A percentile compares a stretch with the other conserved stretches of the same genome.
These are phyloP conservation scores for Oreonectes daqikongensis DNA, from an alignment of 2,797 vertebrate species.

Conservation along the genomic window DNA sequence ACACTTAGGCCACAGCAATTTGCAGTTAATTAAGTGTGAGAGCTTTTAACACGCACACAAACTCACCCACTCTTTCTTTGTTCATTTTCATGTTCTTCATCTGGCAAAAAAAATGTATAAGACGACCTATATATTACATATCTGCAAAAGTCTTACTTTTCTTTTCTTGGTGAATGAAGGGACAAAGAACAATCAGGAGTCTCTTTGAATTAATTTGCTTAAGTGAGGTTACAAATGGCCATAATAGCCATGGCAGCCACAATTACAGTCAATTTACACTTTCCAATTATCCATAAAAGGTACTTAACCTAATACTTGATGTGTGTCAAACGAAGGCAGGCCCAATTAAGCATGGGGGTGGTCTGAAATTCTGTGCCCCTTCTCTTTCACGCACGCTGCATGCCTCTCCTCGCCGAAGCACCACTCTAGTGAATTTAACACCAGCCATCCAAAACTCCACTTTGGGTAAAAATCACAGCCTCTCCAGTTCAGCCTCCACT, in stretches of 20 bases:
- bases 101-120: neutral
- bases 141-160: neutral
- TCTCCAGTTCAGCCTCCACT: slow-evolving; percentile 36
- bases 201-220: slow-evolving; percentile 59
- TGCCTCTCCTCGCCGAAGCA: slow-evolving; percentile 50
- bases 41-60: slow-evolving; percentile 8
- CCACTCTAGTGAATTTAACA: slow-evolving; percentile 50
- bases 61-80: neutral
- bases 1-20: neutral
- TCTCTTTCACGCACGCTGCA: slow-evolving; percentile 23
- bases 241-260: slow-evolving; percentile 52
- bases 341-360: slow-evolving; percentile 60
- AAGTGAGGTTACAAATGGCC: slow-evolving; percentile 58
- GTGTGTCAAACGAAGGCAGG: slow-evolving; percentile 60
- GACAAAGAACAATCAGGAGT: slow-evolving; percentile 45
- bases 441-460: slow-evolving; percentile 38
- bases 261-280: slow-evolving; percentile 66
- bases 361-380: slow-evolving; percentile 40
- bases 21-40: slow-evolving; percentile 21
- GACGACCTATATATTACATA: slow-evolving; percentile 10
- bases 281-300: slow-evolving; percentile 67
- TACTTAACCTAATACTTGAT: slow-evolving; percentile 67
- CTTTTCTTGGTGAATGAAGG: slow-evolving; percentile 4
- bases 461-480: slow-evolving; percentile 27
- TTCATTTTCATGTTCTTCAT: neutral